A percentile compares a stretch with the other conserved stretches of the same genome.
phyloP scores from a whole-genome alignment of 2,797 vertebrate species.

The Triplophysa yarkandensis region DNA sequence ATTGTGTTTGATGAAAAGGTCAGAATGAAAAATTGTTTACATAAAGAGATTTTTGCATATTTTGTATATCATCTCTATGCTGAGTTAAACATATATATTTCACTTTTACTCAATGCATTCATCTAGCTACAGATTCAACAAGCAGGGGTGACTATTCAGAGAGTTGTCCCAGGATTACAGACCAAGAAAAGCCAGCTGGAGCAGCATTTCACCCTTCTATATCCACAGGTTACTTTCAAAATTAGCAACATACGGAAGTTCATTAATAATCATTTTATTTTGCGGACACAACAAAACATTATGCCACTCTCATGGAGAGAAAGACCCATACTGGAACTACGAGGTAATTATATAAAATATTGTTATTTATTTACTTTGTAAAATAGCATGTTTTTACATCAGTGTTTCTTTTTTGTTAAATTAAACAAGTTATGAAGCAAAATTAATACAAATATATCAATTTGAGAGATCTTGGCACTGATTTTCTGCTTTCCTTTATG shows the following conservation, averaged over 20 bases:
- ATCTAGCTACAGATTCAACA: slow-evolving; percentile 75
- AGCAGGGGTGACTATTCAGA: slow-evolving; percentile 76
- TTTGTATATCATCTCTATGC: too few species aligned
- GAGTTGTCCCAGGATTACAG: slow-evolving; percentile 75
- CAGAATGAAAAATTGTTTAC: slow-evolving; percentile 30
- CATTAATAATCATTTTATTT: slow-evolving; percentile 81
- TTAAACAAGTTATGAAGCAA: too few species aligned
- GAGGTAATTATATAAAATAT: slow-evolving; percentile 60
- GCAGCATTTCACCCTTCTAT: slow-evolving; percentile 74
- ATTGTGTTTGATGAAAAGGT: slow-evolving; percentile 83
- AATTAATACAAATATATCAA: too few species aligned
- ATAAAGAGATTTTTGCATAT: too few species aligned
- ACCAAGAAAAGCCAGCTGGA: slow-evolving; percentile 72
- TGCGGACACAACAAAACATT: slow-evolving; percentile 75
- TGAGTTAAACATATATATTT: not conserved
- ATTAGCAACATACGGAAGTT: slow-evolving; percentile 77
- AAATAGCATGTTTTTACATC: too few species aligned
- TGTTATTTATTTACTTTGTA: not conserved
- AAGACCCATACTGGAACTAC: slow-evolving; percentile 73
- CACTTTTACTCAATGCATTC: not conserved
- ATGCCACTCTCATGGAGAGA: slow-evolving; percentile 74
- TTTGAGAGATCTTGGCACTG: too few species aligned
- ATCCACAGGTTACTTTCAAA: slow-evolving; percentile 75
- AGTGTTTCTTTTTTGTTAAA: too few species aligned
- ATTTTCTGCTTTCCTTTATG: too few species aligned